These are phyloP conservation scores for Drosophila fulvimacula DNA, from an alignment of 2,888 invertebrate species.

Conservation along the genomic window DNA sequence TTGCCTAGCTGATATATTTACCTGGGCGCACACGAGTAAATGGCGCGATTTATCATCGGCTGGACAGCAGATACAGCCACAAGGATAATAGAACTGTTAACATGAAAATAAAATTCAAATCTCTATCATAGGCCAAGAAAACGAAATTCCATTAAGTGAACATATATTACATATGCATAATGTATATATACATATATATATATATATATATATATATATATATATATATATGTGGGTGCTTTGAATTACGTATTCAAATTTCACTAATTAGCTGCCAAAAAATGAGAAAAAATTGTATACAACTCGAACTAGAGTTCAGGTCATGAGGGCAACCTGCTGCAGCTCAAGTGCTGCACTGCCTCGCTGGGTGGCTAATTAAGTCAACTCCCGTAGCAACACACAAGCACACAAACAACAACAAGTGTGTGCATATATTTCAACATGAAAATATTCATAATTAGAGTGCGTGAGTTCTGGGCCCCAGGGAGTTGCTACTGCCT, in stretches of 20 bases:
- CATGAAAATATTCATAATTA: constrained; percentile 79
- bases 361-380: constrained; percentile 75
- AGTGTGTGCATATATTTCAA: constrained; percentile 68
- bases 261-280: constrained; percentile 72
- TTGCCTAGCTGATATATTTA: constrained; percentile 78
- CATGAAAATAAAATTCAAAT: constrained; percentile 74
- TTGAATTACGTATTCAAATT: constrained; percentile 61
- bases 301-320: constrained; percentile 30
- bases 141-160: constrained; percentile 53
- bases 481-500: constrained; percentile 7
- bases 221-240: neutral
- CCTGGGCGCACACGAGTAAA: constrained; percentile 78
- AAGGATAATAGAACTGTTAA: constrained; percentile 78
- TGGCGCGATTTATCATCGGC: constrained; percentile 74
- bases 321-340: constrained; percentile 41
- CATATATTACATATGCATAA: constrained; percentile 13
- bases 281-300: constrained; percentile 41
- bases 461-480: constrained; percentile 65
- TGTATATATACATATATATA: no score
- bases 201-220: no score
- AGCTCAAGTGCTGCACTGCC: constrained; percentile 37
- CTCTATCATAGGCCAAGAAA: constrained; percentile 38
- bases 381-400: constrained; percentile 69
- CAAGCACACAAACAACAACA: constrained; percentile 29
- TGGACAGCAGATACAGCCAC: constrained; percentile 61